Evolutionary conservation across 2,888 invertebrate species (phyloP), one percentile per base, ranked within the genome.

Genomic region (Achlya flavicornis): DNA sequence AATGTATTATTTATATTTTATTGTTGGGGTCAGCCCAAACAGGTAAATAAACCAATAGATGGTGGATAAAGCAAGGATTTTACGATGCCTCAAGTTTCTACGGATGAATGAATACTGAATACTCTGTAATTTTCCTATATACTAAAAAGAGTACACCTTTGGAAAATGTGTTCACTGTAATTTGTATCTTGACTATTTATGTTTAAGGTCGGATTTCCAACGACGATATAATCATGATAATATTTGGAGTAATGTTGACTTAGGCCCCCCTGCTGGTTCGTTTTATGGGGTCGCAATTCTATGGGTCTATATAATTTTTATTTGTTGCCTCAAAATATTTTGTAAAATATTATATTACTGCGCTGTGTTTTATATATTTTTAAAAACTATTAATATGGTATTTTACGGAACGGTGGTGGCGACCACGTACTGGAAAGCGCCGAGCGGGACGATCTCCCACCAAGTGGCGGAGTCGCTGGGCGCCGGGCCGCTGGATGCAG

Each of bases 41-140:
- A 69, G 73, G 69, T 61, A 70, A 71, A 72, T 69, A 70, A 67
- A 69, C 68, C 73, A 66, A 62, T 60, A 69, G 75, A 73, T 76
- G 68, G 66, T 64, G 72, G 65, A 73, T 74, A 65, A 67, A 65
- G 67, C 64, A 58, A 57, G 61, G 67, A 67, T 70, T 76, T 77
- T 68, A 67, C 66, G 67, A 67, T 63, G 64, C 38, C 41, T 59
- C 59, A 41, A 59, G 41, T 26, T 19, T 43, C 14, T 60, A 26
- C 60, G 26, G 19, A 35, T 43, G 53, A 53, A 19, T 53, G 53
- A 53, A 53, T 53, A 53, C 53, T 7, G 7, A 53, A 53, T 19
- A 53, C 19, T 53, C 14, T 48, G 48, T 48, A 10, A 53, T 53
- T 53, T 53, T 10, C 53, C 53, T 7, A 1, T 53, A 19, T 19